These are phyloP conservation scores for Trypoxylon attenuatum DNA, from an alignment of 2,888 invertebrate genomes.

Conservation along the genomic window DNA sequence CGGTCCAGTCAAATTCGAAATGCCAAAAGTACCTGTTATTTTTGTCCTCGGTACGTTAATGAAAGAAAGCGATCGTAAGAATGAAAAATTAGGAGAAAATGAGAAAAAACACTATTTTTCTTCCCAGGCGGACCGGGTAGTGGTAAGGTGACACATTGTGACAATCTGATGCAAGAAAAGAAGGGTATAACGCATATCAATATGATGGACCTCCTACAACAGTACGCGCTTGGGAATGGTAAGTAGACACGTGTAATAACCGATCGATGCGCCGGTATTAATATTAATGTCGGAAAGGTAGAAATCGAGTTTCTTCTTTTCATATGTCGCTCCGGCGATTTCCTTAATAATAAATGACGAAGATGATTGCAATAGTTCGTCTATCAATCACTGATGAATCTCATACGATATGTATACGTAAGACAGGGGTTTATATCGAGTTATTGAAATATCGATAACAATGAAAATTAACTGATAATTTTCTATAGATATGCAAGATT, in stretches of 20 bases:
- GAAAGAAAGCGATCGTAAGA: too few species aligned
- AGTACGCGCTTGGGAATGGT: slow-evolving; percentile 93
- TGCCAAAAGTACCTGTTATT: slow-evolving; percentile 91
- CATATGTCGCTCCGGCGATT: background rate
- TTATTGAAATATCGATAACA: too few species aligned
- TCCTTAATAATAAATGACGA: background rate
- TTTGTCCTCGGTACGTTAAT: slow-evolving; percentile 85
- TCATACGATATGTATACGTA: too few species aligned
- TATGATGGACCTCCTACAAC: slow-evolving; percentile 92
- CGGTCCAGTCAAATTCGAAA: slow-evolving; percentile 88
- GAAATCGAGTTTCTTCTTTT: background rate
- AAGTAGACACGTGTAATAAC: slow-evolving; percentile 56
- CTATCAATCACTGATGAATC: too few species aligned
- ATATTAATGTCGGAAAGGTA: background rate
- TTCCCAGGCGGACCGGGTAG: slow-evolving; percentile 93
- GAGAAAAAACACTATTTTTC: too few species aligned
- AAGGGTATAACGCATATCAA: slow-evolving; percentile 91
- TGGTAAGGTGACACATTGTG: slow-evolving; percentile 98
- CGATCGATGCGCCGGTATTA: background rate
- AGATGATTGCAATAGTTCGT: background rate
- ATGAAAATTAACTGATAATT: background rate
- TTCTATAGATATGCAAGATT: slow-evolving; percentile 88
- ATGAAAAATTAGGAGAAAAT: too few species aligned
- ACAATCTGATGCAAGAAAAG: slow-evolving; percentile 90
- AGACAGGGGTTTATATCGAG: too few species aligned